These are phyloP conservation scores for Porites cylindrica DNA, from an alignment of 92 coral and sea anemone genomes.

Conservation along the genomic window DNA sequence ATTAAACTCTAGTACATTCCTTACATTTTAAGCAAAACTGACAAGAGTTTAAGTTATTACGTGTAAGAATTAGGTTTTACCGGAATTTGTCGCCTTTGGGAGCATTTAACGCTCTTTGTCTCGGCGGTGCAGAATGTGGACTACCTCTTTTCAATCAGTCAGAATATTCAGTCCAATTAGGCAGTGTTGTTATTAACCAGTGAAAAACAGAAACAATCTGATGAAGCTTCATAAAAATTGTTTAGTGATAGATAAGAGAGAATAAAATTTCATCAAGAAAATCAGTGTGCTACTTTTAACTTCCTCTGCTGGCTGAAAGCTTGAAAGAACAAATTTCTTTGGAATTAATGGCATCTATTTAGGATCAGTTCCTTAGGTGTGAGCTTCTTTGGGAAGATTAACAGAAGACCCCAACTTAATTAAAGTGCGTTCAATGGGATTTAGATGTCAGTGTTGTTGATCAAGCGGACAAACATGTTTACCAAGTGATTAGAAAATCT, in stretches of 20 bases:
- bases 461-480: slow-evolving; percentile 28
- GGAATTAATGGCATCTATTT: neutral
- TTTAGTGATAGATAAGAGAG: neutral
- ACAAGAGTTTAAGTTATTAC: neutral
- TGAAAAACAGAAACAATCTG: no score
- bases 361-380: slow-evolving; percentile 3
- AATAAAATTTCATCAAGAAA: no score
- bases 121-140: no score
- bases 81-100: neutral
- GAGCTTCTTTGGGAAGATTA: neutral
- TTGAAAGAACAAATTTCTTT: neutral
- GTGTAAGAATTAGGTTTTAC: neutral
- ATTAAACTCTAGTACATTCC: slow-evolving; percentile 23
- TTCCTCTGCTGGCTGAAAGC: neutral
- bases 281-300: no score
- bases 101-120: no score
- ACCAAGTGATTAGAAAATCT: slow-evolving; percentile 1
- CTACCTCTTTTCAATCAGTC: no score
- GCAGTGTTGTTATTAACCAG: no score
- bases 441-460: slow-evolving; percentile 10
- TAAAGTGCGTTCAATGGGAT: slow-evolving; percentile 28
- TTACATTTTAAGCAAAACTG: neutral
- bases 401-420: slow-evolving; percentile 19
- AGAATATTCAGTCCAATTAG: no score
- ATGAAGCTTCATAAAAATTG: no score